A percentile compares a stretch with the other conserved stretches of the same genome.
Evolutionary conservation across 1,140 invertebrate genomes (phyloP).

Genomic region (Samia ricini): DNA sequence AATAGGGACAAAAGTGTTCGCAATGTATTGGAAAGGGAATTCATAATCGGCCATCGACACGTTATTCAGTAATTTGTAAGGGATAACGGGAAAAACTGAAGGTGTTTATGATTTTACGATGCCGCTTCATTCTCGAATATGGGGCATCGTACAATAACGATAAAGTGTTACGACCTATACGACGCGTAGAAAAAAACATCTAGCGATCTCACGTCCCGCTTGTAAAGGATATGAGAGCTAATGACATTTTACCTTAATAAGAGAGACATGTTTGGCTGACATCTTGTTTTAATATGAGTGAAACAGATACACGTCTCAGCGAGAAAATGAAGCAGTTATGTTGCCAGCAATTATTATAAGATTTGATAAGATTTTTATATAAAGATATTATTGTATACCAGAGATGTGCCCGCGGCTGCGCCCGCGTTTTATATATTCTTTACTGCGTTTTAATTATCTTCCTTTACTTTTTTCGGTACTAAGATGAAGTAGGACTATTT

Average conservation of each 20-base stretch:
- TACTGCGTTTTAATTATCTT: too few species aligned
- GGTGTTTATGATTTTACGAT: conserved; percentile 69
- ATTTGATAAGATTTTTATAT: not conserved
- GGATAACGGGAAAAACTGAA: conserved; percentile 41
- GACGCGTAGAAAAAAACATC: conserved; percentile 44
- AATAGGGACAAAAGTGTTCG: not conserved
- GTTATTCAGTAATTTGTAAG: conserved; percentile 47
- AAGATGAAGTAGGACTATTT: too few species aligned
- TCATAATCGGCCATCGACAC: conserved; percentile 49
- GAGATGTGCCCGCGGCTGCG: too few species aligned
- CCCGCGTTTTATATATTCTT: too few species aligned
- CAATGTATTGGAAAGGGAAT: conserved; percentile 28
- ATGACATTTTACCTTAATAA: conserved; percentile 57
- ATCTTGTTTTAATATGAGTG: not conserved
- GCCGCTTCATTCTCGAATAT: conserved; percentile 52
- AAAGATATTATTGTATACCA: too few species aligned
- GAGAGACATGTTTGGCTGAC: not conserved
- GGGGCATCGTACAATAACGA: conserved; percentile 53
- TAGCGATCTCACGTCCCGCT: conserved; percentile 35
- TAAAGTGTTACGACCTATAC: conserved; percentile 50
- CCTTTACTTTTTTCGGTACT: too few species aligned
- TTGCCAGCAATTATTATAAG: not conserved
- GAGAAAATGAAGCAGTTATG: not conserved
- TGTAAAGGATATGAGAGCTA: conserved; percentile 42
- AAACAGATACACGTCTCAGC: not conserved